Conservation (phyloP, 2,888 invertebrate genomes). For the Hirtodrosophila alboralis region DNA sequence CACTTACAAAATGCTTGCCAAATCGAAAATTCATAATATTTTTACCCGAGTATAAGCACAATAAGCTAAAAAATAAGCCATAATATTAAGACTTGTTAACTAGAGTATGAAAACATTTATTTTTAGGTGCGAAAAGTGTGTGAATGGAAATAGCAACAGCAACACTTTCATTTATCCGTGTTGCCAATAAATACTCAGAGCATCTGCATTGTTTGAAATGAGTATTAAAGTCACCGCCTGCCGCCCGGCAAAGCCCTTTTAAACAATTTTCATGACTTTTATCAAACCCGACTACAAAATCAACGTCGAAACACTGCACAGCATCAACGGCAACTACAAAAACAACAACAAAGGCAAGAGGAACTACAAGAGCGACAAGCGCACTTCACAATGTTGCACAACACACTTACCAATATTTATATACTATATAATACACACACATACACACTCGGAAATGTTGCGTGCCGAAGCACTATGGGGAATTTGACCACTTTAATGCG, state of each 20-base stretch:
- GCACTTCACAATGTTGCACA: conserved; percentile 60
- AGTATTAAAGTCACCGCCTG: conserved; percentile 20
- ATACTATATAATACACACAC: conserved; percentile 7
- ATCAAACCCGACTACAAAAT: conserved; percentile 43
- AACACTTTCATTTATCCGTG: not conserved
- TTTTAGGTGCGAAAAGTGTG: not conserved
- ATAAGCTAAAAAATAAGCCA: too few relatives aligned
- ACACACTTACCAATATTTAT: conserved; percentile 45
- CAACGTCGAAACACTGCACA: conserved; percentile 44
- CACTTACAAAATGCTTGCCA: too few relatives aligned
- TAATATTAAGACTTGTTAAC: too few relatives aligned
- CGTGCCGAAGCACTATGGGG: too few relatives aligned
- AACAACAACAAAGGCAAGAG: conserved; percentile 14
- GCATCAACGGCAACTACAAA: conserved; percentile 9
- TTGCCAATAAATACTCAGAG: not conserved
- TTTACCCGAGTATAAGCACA: too few relatives aligned
- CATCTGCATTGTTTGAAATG: conserved; percentile 15
- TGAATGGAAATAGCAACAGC: not conserved
- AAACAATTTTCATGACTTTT: conserved; percentile 51
- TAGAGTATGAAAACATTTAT: too few relatives aligned
- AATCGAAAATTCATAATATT: too few relatives aligned
- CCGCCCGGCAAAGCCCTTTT: conserved; percentile 18
- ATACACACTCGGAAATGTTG: conserved; percentile 15
- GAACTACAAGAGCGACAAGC: conserved; percentile 49
- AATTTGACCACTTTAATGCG: too few relatives aligned